Percentiles rank a stretch among this genome's conserved stretches.
Conservation (phyloP, 2,113 vertebrate species). For the Calyptomena viridis region DNA sequence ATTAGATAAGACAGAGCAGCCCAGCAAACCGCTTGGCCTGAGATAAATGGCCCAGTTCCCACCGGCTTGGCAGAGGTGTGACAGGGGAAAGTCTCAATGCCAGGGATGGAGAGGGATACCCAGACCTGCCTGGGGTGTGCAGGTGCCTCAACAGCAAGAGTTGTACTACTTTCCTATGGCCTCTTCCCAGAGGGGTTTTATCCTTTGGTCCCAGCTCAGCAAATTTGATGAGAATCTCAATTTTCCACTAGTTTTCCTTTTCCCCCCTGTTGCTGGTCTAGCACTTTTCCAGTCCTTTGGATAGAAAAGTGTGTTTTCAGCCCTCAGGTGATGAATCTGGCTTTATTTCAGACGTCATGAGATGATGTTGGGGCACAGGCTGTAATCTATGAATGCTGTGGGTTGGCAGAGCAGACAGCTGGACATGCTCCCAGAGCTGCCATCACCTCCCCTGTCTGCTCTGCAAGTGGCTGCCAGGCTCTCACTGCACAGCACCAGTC, state of each 20-base stretch:
- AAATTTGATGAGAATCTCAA: background rate
- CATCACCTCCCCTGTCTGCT: background rate
- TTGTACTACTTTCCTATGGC: background rate
- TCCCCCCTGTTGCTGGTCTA: accelerated
- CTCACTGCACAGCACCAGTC: background rate
- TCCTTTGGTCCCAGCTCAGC: background rate
- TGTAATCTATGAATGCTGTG: background rate
- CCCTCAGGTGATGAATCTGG: background rate
- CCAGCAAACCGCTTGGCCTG: background rate
- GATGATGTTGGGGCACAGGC: background rate
- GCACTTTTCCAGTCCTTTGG: background rate
- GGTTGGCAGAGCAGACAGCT: background rate
- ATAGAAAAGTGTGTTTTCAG: background rate
- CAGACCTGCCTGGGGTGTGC: background rate
- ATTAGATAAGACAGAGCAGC: background rate
- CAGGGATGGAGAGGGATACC: background rate
- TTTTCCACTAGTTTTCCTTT: background rate
- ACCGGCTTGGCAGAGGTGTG: background rate
- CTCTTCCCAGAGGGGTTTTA: background rate
- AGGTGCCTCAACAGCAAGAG: background rate
- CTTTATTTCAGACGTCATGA: background rate
- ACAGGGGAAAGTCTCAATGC: background rate
- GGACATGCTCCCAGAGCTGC: background rate
- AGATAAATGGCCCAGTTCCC: background rate
- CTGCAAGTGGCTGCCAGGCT: background rate